Evolutionary conservation across 2,888 invertebrate genomes (phyloP).

Genomic region (Cacoxenus indagator): DNA sequence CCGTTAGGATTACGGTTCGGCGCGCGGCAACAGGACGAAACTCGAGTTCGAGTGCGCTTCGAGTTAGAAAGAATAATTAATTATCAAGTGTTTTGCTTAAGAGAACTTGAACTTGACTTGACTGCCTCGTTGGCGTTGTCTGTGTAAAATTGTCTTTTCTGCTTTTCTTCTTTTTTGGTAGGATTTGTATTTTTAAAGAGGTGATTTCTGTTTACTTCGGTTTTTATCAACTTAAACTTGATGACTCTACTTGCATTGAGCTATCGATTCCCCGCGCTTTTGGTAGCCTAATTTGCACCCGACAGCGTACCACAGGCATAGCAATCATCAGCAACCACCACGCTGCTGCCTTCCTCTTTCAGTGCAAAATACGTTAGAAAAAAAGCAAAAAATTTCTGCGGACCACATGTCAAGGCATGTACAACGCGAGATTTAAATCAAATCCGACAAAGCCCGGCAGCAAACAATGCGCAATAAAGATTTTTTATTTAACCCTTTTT

Average conservation of each 20-base stretch:
- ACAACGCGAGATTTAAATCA: conserved; percentile 55
- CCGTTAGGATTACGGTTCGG: conserved; percentile 31
- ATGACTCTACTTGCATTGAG: no score
- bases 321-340: no score
- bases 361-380: neutral
- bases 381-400: conserved; percentile 38
- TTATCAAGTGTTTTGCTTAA: conserved; percentile 54
- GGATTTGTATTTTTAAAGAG: neutral
- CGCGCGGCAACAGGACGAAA: conserved; percentile 5
- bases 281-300: conserved; percentile 6
- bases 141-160: neutral
- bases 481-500: conserved; percentile 47
- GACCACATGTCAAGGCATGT: conserved; percentile 54
- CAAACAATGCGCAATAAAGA: conserved; percentile 26
- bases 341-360: neutral
- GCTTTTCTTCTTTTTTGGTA: conserved; percentile 35
- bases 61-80: conserved; percentile 45
- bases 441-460: conserved; percentile 47
- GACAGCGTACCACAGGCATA: neutral
- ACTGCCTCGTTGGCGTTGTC: conserved; percentile 11
- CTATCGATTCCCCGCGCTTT: no score
- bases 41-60: neutral
- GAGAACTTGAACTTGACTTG: conserved; percentile 54
- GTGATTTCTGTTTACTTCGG: conserved; percentile 45
- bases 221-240: no score